A percentile compares a stretch with the other conserved stretches of the same genome.
phyloP scores from a whole-genome alignment of 1,140 invertebrate species.

The Sminthurides bifidus region DNA sequence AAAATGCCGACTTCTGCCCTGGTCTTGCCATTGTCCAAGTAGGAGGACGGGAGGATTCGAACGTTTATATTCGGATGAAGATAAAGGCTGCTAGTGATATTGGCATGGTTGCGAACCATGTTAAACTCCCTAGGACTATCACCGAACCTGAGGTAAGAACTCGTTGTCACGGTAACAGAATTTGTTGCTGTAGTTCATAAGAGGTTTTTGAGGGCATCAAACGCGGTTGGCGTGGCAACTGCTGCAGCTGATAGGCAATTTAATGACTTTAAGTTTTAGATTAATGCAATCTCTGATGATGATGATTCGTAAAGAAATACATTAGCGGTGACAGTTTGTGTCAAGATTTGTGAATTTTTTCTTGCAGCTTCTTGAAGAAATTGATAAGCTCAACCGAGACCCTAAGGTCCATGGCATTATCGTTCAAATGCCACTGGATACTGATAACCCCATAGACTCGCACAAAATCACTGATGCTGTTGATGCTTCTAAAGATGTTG shows the following conservation, averaged over 20 bases:
- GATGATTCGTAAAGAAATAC: neutral
- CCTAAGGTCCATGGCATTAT: conserved; percentile 85
- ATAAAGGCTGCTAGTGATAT: conserved; percentile 82
- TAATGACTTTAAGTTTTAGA: neutral
- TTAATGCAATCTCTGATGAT: no score
- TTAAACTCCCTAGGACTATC: conserved; percentile 65
- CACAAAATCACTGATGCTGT: conserved; percentile 78
- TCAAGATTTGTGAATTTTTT: neutral
- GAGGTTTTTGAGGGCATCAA: neutral
- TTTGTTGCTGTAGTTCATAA: neutral
- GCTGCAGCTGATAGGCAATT: neutral
- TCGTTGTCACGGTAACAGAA: neutral
- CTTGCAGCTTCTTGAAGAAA: conserved; percentile 50
- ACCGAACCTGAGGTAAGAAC: conserved; percentile 66
- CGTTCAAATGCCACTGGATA: conserved; percentile 91
- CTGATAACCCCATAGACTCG: conserved; percentile 65
- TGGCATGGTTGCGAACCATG: conserved; percentile 70
- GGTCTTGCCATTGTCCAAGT: conserved; percentile 78
- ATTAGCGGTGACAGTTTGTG: neutral
- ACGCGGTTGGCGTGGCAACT: neutral
- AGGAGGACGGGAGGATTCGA: conserved; percentile 91
- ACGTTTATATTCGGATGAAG: conserved; percentile 97
- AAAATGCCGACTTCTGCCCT: conserved; percentile 53
- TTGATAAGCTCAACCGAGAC: conserved; percentile 71
- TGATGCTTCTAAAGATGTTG: conserved; percentile 79